Evolutionary conservation across 1,140 invertebrate genomes (phyloP), one percentile per base, ranked within the genome.

Genomic region (Meloidogyne chitwoodi): DNA sequence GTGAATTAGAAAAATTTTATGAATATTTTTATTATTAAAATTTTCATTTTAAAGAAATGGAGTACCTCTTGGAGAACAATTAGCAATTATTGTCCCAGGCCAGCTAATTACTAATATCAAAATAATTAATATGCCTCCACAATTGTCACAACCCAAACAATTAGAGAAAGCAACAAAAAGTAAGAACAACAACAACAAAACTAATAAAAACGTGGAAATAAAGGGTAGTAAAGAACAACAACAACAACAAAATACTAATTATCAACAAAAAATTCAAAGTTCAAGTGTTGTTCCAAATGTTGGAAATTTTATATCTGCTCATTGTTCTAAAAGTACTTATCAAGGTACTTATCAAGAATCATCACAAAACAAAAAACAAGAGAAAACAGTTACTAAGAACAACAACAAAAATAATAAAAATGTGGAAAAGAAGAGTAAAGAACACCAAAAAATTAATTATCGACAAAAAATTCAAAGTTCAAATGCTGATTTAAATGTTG

Each of bases 401-500:
- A 10, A 74, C 4, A 22, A 38, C 14, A 41, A 76, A 48, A 56
- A 26, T 16, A 27, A 8, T 8, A 56, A 72, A 72, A 14, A 1
- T 11, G 63, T 24, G 0, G 72, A 67, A 74, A 48, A 41, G 29
- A 76, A 29, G 12, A 75, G 27, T 6, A 22, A 77, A 22, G 70
- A n/a, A 44, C 27, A 48, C 77, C 14, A 44, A 74, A n/a, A 48
- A 38, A 72, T n/a, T n/a, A n/a, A n/a, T n/a, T n/a, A 24, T 74
- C 19, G 29, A 74, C 12, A 26, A 5, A 66, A 68, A 74, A 38
- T 12, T 24, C 29, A 19, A 67, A 24, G 65, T 67, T 31, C 29
- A 67, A 67, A 8, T 34, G 5, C 3, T n/a, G 5, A 8, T 22
- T 16, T 22, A 67, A 67, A 41, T 8, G 65, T 24, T 31, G 65